These are phyloP conservation scores for Acleris emargana DNA, from an alignment of 2,888 invertebrate species.

Conservation along the genomic window DNA sequence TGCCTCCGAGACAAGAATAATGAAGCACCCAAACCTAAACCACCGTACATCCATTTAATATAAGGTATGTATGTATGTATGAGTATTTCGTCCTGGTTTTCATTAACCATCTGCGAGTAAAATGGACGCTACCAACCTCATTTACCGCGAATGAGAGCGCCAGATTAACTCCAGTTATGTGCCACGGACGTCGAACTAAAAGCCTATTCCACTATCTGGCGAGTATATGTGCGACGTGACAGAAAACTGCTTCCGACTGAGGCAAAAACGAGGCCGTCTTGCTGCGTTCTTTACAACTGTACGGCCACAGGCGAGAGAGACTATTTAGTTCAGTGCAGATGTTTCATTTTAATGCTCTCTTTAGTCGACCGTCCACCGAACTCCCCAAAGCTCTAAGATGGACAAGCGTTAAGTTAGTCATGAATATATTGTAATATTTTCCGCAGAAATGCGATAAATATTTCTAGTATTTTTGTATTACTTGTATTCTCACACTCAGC, in stretches of 20 bases:
- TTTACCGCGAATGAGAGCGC: constrained; percentile 20
- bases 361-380: too few species aligned
- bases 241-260: constrained; percentile 17
- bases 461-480: too few species aligned
- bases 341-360: background rate
- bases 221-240: constrained; percentile 16
- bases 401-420: too few species aligned
- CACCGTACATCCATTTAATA: constrained; percentile 2
- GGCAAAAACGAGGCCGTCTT: constrained; percentile 11
- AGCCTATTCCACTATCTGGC: constrained; percentile 17
- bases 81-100: constrained; percentile 1
- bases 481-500: too few species aligned
- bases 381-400: too few species aligned
- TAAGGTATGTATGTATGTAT: too few species aligned
- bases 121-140: constrained; percentile 22
- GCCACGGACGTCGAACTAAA: constrained; percentile 22
- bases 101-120: constrained; percentile 13
- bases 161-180: constrained; percentile 28
- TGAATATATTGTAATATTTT: too few species aligned
- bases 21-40: background rate
- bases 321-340: background rate
- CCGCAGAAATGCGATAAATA: too few species aligned
- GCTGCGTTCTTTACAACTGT: constrained; percentile 7
- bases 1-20: background rate
- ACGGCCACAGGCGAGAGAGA: background rate